Base-by-base conservation (phyloP, 2,888 invertebrate genomes). In the Lypha dubia region DNA sequence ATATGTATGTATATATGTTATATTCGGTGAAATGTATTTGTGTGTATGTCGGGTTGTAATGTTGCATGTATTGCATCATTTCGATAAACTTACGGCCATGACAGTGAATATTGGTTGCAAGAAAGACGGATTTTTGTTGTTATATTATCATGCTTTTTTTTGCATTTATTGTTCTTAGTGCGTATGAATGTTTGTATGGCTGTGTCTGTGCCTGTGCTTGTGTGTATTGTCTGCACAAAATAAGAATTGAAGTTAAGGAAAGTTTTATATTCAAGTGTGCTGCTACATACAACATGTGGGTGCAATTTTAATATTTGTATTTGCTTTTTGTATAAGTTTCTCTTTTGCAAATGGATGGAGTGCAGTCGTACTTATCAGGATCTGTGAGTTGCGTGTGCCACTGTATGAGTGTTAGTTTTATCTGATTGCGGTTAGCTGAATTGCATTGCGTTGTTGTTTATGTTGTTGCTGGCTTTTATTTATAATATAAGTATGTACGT, bases 21-120 rank as follows among this genome's bases (percentile, higher is more conserved):
- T n/a, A n/a, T n/a, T n/a, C n/a, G n/a, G n/a, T n/a, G n/a, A n/a
- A n/a, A 6, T 60, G 32, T 28, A 8, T 63, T 32, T 32, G 56
- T 41, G n/a, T n/a, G n/a, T n/a, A n/a, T n/a, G n/a, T n/a, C n/a
- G 49, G 46, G 63, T 70, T 56, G 65, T 35, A 51, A 53, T 58
- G 41, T 65, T 58, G 58, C 65, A 46, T 60, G 56, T 28, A 77
- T 60, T 68, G 79, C 68, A 62, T 46, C 62, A 65, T 74, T 74
- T 79, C 79, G 79, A 83, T 83, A 83, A 79, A 83, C 79, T 79
- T 83, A 70, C 79, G 83, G 58, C 79, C 83, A 65, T 83, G 83
- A 79, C 79, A 83, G 63, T 83, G 79, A 83, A 70, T 83, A 63
- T 58, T 73, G 65, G 68, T 58, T 73, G 65, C 41, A 44, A 20